Conservation (phyloP, 1,140 invertebrate genomes). For the Drosophila arawakana region DNA sequence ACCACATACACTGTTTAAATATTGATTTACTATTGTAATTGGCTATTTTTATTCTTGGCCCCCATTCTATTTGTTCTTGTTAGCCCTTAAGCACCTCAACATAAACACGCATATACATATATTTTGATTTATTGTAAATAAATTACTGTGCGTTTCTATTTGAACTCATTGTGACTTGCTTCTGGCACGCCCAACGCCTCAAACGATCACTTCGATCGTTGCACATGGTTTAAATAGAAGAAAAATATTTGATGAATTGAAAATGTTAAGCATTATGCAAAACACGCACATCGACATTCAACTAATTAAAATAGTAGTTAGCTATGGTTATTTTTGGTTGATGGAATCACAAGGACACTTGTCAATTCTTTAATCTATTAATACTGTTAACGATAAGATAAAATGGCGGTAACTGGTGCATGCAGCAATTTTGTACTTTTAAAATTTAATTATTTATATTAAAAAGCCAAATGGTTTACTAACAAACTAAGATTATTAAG, state of each 20-base stretch:
- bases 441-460: slow-evolving; percentile 5
- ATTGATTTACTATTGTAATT: slow-evolving; percentile 51
- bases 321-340: slow-evolving; percentile 28
- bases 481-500: slow-evolving; percentile 8
- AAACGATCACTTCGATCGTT: neutral
- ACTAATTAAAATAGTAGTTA: slow-evolving; percentile 33
- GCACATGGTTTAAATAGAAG: neutral
- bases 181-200: slow-evolving; percentile 1
- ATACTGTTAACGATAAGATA: slow-evolving; percentile 23
- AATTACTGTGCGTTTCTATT: slow-evolving; percentile 60
- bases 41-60: slow-evolving; percentile 48
- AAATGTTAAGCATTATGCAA: slow-evolving; percentile 66
- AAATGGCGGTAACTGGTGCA: slow-evolving; percentile 29
- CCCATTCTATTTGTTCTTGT: slow-evolving; percentile 42
- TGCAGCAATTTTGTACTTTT: slow-evolving; percentile 11
- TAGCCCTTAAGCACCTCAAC: slow-evolving; percentile 40
- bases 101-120: slow-evolving; percentile 19
- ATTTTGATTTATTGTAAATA: slow-evolving; percentile 63
- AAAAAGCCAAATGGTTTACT: slow-evolving; percentile 3
- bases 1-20: slow-evolving; percentile 48
- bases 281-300: slow-evolving; percentile 58
- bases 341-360: slow-evolving; percentile 3
- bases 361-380: slow-evolving; percentile 12
- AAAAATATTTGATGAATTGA: neutral
- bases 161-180: slow-evolving; percentile 32